Evolutionary conservation across 2,888 invertebrate species (phyloP).

Genomic region (Cryptocephalus primarius): DNA sequence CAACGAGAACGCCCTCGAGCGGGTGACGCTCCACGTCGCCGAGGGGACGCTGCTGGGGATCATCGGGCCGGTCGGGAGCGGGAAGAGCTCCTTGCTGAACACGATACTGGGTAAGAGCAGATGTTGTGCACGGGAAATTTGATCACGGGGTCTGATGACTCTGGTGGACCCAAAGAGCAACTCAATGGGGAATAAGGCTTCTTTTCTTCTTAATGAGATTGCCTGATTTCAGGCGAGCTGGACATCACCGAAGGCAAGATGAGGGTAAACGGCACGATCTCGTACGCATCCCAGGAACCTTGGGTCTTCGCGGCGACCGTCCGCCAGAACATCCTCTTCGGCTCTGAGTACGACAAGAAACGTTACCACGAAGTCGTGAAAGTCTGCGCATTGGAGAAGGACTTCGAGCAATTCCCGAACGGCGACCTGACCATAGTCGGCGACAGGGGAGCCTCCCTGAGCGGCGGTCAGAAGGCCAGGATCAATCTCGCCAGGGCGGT

Average conservation of each 20-base stretch:
- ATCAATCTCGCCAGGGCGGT: constrained; percentile 59
- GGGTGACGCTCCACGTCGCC: constrained; percentile 25
- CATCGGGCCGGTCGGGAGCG: constrained; percentile 49
- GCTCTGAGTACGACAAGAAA: constrained; percentile 48
- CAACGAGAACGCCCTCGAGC: constrained; percentile 28
- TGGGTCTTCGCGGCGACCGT: constrained; percentile 72
- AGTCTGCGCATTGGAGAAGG: constrained; percentile 58
- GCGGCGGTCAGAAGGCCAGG: constrained; percentile 74
- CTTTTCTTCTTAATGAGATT: neutral
- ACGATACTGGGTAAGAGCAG: constrained; percentile 5
- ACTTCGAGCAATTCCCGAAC: constrained; percentile 59
- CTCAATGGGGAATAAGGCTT: too few relatives aligned
- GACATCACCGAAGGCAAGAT: constrained; percentile 48
- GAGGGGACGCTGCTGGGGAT: constrained; percentile 38
- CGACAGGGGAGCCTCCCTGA: constrained; percentile 65
- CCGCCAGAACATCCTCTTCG: constrained; percentile 77
- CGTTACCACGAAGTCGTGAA: constrained; percentile 47
- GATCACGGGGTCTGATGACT: too few relatives aligned
- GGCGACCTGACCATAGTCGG: constrained; percentile 68
- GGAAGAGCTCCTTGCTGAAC: constrained; percentile 49
- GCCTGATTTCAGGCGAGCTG: constrained; percentile 45
- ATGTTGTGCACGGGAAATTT: too few relatives aligned
- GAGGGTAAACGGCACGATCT: constrained; percentile 49
- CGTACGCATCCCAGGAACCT: constrained; percentile 75
- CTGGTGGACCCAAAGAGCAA: too few relatives aligned